These are phyloP conservation scores for Rhincodon typus DNA, from an alignment of 2,797 vertebrate genomes.

Conservation along the genomic window DNA sequence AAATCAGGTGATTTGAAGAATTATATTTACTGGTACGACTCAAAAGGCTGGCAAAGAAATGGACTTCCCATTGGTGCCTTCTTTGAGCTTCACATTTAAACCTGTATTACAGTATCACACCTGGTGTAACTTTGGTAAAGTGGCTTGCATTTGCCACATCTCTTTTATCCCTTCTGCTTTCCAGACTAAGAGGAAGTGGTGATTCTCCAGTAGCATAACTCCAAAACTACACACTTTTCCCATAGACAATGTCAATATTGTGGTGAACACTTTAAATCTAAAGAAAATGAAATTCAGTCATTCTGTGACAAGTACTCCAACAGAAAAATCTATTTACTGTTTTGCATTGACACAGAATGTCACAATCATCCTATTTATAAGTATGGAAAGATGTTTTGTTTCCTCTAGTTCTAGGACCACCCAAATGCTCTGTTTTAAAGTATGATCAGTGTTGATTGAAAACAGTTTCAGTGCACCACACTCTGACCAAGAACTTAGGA, in stretches of 20 bases:
- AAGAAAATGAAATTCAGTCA: neutral
- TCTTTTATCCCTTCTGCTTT: neutral
- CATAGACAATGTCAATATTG: neutral
- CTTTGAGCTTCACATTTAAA: neutral
- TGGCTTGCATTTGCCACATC: neutral
- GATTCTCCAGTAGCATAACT: neutral
- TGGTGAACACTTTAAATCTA: neutral
- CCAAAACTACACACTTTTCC: neutral
- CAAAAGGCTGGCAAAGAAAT: neutral
- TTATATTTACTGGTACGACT: neutral
- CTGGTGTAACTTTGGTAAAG: neutral
- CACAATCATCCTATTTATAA: neutral
- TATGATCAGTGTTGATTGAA: neutral
- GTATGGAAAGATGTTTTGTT: neutral
- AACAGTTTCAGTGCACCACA: neutral
- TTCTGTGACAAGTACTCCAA: neutral
- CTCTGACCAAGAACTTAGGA: neutral
- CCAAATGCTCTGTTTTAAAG: neutral
- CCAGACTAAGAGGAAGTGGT: neutral
- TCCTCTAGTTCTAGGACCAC: neutral
- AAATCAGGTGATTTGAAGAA: neutral
- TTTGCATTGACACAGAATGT: neutral
- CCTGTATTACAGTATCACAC: neutral
- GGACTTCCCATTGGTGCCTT: neutral
- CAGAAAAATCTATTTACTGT: neutral